Evolutionary conservation across 2,888 invertebrate genomes (phyloP).

Genomic region (Eulithis prunata): DNA sequence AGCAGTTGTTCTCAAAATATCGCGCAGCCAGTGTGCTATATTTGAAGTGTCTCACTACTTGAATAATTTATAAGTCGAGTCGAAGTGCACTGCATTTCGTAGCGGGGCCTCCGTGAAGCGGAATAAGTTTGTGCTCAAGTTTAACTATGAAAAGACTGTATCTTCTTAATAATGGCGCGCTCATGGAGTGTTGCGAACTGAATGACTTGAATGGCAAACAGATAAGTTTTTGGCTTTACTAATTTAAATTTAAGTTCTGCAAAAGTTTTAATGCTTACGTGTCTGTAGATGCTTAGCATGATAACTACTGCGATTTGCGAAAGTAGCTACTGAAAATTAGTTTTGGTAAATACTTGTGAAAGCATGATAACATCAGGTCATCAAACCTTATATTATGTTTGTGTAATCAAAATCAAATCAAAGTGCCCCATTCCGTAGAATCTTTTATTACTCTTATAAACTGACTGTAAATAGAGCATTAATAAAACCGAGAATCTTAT

Average conservation of each 20-base stretch:
- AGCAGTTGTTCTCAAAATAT: constrained; percentile 75
- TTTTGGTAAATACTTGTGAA: not conserved
- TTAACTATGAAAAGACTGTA: constrained; percentile 47
- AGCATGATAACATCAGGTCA: not conserved
- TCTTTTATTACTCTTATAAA: constrained; percentile 12
- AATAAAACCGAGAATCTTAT: constrained; percentile 17
- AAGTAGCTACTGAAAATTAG: not conserved
- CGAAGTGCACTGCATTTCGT: constrained; percentile 74
- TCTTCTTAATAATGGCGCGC: constrained; percentile 34
- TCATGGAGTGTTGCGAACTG: constrained; percentile 27
- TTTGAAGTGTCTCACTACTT: constrained; percentile 80
- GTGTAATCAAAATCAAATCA: constrained; percentile 11
- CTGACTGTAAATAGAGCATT: constrained; percentile 12
- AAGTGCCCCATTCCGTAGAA: not conserved
- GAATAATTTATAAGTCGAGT: constrained; percentile 82
- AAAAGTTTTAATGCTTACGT: constrained; percentile 1
- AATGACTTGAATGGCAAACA: constrained; percentile 27
- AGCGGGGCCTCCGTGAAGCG: constrained; percentile 62
- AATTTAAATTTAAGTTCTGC: constrained; percentile 15
- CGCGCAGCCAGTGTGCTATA: constrained; percentile 72
- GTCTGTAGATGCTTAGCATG: not conserved
- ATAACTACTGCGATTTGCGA: not conserved
- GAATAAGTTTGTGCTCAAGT: constrained; percentile 60
- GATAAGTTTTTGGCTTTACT: constrained; percentile 21
- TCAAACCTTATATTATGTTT: not conserved